phyloP scores from a whole-genome alignment of 1,140 invertebrate genomes.

The Subanguina moxae region DNA sequence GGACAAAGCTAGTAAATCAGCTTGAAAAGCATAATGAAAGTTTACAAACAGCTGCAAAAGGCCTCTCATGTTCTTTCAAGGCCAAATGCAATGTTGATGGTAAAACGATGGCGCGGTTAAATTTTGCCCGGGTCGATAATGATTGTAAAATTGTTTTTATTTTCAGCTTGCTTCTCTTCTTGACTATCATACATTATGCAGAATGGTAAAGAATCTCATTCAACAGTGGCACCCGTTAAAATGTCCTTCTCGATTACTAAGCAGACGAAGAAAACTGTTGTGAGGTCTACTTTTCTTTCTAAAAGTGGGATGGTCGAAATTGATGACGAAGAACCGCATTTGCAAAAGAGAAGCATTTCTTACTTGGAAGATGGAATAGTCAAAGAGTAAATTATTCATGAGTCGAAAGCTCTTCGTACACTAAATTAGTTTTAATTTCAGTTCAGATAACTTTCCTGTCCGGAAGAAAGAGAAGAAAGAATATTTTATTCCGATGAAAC shows the following conservation, averaged over 20 bases:
- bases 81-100: too few relatives aligned
- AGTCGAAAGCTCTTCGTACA: background rate
- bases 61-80: too few relatives aligned
- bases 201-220: background rate
- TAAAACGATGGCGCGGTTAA: too few relatives aligned
- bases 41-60: too few relatives aligned
- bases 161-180: conserved; percentile 1
- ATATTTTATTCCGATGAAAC: conserved; percentile 1
- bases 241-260: background rate
- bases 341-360: background rate
- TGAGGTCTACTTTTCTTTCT: background rate
- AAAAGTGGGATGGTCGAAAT: background rate
- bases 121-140: too few relatives aligned
- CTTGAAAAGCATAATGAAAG: too few relatives aligned
- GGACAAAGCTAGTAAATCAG: too few relatives aligned
- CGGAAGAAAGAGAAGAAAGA: conserved; percentile 19
- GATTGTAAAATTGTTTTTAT: background rate
- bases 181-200: background rate
- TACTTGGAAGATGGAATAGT: conserved; percentile 9
- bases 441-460: conserved; percentile 9
- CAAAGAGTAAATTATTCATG: conserved; percentile 5
- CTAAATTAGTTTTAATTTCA: background rate
- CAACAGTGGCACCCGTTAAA: background rate
- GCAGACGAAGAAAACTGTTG: background rate
- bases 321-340: background rate